Percentiles rank a stretch among this genome's conserved stretches.
Conservation (phyloP, 2,113 vertebrate species). For the Caranx ignobilis region DNA sequence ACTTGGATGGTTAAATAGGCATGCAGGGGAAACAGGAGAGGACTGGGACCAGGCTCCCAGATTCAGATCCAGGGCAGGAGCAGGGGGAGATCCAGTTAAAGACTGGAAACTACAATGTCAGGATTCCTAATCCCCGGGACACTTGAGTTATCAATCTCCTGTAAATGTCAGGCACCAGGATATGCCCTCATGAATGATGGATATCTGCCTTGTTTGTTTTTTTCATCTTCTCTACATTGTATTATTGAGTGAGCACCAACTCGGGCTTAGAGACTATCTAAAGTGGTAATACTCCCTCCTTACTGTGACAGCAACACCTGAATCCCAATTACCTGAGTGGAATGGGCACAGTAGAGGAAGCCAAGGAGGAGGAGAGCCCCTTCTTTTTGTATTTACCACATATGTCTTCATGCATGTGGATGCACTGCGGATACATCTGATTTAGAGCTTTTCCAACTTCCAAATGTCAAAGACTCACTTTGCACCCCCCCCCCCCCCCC, state of each 20-base stretch:
- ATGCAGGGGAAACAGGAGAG: constrained; percentile 8
- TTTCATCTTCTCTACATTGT: constrained; percentile 58
- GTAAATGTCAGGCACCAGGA: constrained; percentile 79
- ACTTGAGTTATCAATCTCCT: constrained; percentile 74
- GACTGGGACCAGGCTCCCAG: background rate
- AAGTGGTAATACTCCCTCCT: constrained; percentile 66
- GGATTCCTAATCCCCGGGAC: constrained; percentile 72
- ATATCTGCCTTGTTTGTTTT: constrained; percentile 71
- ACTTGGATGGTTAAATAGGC: constrained; percentile 57
- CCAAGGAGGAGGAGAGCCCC: background rate
- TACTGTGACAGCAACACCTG: constrained; percentile 58
- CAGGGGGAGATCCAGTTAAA: constrained; percentile 32
- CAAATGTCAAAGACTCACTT: background rate
- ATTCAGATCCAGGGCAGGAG: constrained; percentile 24
- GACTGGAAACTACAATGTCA: constrained; percentile 54
- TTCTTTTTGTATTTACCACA: background rate
- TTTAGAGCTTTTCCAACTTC: background rate
- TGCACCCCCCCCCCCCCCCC: no score
- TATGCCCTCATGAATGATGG: constrained; percentile 82
- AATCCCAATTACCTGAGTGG: constrained; percentile 61
- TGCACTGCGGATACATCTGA: background rate
- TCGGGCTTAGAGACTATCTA: constrained; percentile 62
- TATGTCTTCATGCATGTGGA: background rate
- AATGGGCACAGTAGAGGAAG: constrained; percentile 20
- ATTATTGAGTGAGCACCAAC: constrained; percentile 65